Evolutionary conservation across 2,888 invertebrate species (phyloP), one percentile per base, ranked within the genome.

Genomic region (Cinara cedri): DNA sequence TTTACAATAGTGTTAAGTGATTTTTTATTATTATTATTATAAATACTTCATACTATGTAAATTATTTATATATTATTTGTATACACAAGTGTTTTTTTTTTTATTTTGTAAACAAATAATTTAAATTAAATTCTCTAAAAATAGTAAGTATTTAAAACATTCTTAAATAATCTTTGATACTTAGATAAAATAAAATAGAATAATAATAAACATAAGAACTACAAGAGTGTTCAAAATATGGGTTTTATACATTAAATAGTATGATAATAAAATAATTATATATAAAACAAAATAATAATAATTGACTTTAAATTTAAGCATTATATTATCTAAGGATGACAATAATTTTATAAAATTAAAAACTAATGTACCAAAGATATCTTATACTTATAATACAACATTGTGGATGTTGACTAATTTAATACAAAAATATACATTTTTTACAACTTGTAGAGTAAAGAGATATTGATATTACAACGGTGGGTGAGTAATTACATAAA

Each of bases 1-100:
- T 72, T 55, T 72, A 72, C 46, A 57, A 44, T 57, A 57, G 44
- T 57, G 44, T 57, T 21, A 72, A 72, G 71, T 72, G 16, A 13
- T 44, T 72, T 26, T 42, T 71, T n/a, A 26, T 21, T 66, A 70
- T n/a, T n/a, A n/a, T n/a, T n/a, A n/a, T n/a, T n/a, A n/a, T n/a
- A n/a, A n/a, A 51, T 70, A 34, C 34, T 51, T 54, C 19, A 16
- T 54, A 70, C 19, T 34, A 68, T 68, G 19, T 54, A 54, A 14
- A 54, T 10, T 46, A n/a, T 65, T 26, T 11, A 49, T 68, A 21
- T 44, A 65, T 46, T 65, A 46, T n/a, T n/a, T 19, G 54, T 54
- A 54, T 54, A 65, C 21, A 44, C 19, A 65, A 42, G 19, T 44
- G 60, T 26, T 26, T 26, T 63, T 3, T 65, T 21, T 46, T 44